These are phyloP conservation scores for Drosophila kohkoa DNA, from an alignment of 1,140 invertebrate species.

Conservation along the genomic window DNA sequence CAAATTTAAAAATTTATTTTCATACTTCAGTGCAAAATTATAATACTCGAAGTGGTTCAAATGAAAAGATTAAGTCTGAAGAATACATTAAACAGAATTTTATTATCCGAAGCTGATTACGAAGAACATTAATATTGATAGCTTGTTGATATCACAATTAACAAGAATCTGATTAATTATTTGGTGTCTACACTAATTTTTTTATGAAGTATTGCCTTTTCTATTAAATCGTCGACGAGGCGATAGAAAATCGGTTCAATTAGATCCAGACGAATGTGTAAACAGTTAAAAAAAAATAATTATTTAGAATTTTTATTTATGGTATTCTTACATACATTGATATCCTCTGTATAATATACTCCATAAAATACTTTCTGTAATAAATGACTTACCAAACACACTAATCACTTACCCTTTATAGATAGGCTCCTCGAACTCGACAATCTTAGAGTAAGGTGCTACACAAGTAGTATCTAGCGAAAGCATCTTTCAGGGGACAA, in stretches of 20 bases:
- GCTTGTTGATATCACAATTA: background rate
- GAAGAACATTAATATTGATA: background rate
- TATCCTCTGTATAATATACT: background rate
- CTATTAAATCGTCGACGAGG: constrained; percentile 12
- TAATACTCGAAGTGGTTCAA: too few relatives aligned
- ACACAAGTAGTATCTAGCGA: constrained; percentile 40
- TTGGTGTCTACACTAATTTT: background rate
- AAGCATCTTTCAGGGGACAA: constrained; percentile 26
- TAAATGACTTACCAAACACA: constrained; percentile 87
- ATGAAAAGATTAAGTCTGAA: background rate
- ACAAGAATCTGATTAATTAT: background rate
- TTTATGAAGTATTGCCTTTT: background rate
- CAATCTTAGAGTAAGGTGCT: constrained; percentile 19
- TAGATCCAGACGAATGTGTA: constrained; percentile 6
- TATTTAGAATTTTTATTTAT: background rate
- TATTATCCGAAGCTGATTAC: constrained; percentile 3
- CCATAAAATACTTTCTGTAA: background rate
- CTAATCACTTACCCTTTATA: constrained; percentile 51
- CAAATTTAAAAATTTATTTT: too few relatives aligned
- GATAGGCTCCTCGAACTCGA: constrained; percentile 15
- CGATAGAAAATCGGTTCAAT: constrained; percentile 3
- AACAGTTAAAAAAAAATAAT: background rate
- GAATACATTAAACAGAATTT: background rate
- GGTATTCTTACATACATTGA: constrained; percentile 8
- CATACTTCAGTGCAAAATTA: too few relatives aligned